Base-by-base conservation (phyloP, 2,797 vertebrate species). In the Channa striata region DNA sequence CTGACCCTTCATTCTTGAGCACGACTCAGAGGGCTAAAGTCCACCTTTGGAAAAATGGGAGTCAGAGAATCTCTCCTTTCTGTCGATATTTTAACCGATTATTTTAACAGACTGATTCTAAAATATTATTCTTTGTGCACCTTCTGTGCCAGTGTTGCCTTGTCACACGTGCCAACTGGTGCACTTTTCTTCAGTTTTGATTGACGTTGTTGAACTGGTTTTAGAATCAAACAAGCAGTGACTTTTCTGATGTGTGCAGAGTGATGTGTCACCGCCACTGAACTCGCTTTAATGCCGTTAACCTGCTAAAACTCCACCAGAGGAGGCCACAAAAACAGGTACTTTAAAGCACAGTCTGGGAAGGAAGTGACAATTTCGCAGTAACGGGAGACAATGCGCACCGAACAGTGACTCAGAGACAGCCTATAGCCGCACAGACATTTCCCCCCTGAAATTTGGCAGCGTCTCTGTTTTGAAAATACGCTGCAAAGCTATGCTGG, bases 401-500 rank as follows among this genome's bases (percentile, higher is more conserved):
- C 42, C 67, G 36, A 73, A 73, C 66, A 10, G 12, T 17, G 43
- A 54, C 74, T 74, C 58, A 21, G 56, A 44, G 25, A 57, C 19
- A 53, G 43, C 51, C 49, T 51, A 58, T 40, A 60, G 63, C 64
- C 53, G 34, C 20, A 50, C 36, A 67, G 20, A 73, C 63, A 4
- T 43, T 68, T 68, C 47, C 49, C 60, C 59, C 53, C 4, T 2
- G 68, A 72, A 39, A 51, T 59, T 80, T 79, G 67, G 63, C 60
- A 71, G 17, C 23, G 59, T 6, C 30, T 64, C 44, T 83, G 81
- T 74, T 86, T 78, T 80, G 59, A 82, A 84, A 82, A 87, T 39
- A 57, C 40, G 42, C 61, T 59, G 52, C 69, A 70, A 47, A 67
- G 67, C 30, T 74, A 65, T 62, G 40, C 52, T 48, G 64, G 68